A percentile compares a stretch with the other conserved stretches of the same genome.
These are phyloP conservation scores for Sebastes umbrosus DNA, from an alignment of 2,797 vertebrate species.

Conservation along the genomic window DNA sequence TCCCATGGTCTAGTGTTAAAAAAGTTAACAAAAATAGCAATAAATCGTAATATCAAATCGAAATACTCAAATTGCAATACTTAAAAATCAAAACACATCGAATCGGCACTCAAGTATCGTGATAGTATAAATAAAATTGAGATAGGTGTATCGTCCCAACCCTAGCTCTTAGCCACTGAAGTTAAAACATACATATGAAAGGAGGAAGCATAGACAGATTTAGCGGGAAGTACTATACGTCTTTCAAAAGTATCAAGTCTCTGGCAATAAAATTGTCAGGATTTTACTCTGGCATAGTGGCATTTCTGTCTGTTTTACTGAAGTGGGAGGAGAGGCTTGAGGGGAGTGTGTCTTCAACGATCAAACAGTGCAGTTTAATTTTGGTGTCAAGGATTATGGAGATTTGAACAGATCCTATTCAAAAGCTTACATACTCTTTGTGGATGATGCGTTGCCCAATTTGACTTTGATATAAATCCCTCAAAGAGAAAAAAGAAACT, in stretches of 20 bases:
- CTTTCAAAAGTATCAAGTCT: background rate
- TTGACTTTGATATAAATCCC: slow-evolving; percentile 66
- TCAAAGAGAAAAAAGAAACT: slow-evolving; percentile 33
- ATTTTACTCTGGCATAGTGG: background rate
- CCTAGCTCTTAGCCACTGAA: background rate
- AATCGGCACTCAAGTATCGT: no score
- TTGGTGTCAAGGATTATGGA: slow-evolving; percentile 71
- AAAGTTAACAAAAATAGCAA: no score
- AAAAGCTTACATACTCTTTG: slow-evolving; percentile 62
- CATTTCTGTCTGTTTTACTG: slow-evolving; percentile 19
- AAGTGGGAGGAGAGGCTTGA: slow-evolving; percentile 48
- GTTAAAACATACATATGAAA: background rate
- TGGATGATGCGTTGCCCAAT: slow-evolving; percentile 57
- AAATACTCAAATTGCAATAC: no score
- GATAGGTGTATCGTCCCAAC: background rate
- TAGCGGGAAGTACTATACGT: background rate
- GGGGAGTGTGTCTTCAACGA: slow-evolving; percentile 39
- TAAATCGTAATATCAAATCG: no score
- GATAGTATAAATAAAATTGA: background rate
- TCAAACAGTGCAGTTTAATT: slow-evolving; percentile 66
- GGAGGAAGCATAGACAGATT: background rate
- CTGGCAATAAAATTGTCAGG: background rate
- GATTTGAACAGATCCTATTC: slow-evolving; percentile 63
- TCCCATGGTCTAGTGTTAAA: no score
- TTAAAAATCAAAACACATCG: no score